A percentile compares a stretch with the other conserved stretches of the same genome.
Evolutionary conservation across 2,113 vertebrate genomes (phyloP).

Genomic region (Helogale parvula): DNA sequence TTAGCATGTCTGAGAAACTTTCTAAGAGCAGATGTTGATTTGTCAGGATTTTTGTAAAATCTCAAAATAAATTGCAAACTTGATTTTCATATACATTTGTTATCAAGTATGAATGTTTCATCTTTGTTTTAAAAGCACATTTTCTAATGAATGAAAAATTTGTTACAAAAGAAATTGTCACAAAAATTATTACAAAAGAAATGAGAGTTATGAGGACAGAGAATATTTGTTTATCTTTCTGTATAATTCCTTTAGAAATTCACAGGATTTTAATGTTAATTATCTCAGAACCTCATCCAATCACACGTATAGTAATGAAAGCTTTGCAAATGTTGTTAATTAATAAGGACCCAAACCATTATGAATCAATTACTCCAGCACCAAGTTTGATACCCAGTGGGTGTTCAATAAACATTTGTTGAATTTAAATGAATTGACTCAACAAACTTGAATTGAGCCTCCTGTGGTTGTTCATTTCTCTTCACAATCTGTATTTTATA

Average conservation of each 20-base stretch:
- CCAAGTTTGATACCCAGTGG: neutral
- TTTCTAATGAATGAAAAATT: conserved; percentile 4
- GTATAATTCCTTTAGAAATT: neutral
- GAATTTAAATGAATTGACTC: conserved; percentile 2
- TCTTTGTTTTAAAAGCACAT: conserved; percentile 25
- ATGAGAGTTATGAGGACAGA: neutral
- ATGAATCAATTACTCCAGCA: neutral
- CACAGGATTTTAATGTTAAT: conserved; percentile 15
- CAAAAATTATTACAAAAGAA: neutral
- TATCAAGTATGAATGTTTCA: conserved; percentile 39
- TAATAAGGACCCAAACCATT: neutral
- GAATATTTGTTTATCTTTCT: neutral
- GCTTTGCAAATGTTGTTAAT: neutral
- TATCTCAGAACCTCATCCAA: neutral
- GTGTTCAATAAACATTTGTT: conserved; percentile 20
- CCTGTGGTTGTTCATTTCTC: neutral
- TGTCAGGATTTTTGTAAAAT: conserved; percentile 34
- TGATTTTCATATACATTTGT: conserved; percentile 18
- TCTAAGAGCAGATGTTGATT: conserved; percentile 43
- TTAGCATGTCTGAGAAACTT: conserved; percentile 57
- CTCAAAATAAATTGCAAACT: conserved; percentile 53
- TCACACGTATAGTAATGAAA: neutral
- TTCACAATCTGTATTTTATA: neutral
- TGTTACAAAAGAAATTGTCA: conserved; percentile 15
- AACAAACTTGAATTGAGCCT: neutral